Evolutionary conservation across 92 coral and sea anemone genomes (phyloP), one percentile per base, ranked within the genome.

Genomic region (Epizoanthus rinbou): DNA sequence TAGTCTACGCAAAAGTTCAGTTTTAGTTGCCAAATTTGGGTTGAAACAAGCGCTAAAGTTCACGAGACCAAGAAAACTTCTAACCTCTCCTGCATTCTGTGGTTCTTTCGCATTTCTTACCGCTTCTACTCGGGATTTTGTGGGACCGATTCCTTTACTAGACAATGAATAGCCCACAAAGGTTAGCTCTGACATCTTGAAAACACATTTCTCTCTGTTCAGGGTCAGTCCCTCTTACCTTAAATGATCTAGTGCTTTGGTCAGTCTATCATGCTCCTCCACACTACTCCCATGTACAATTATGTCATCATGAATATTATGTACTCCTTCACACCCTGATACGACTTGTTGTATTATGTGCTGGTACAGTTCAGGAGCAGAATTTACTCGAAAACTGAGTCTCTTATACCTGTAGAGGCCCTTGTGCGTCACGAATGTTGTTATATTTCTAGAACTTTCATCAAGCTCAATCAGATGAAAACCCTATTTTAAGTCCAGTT

Each of bases 21-120:
- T 16, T 37, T 57, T 64, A 17, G 67, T 72, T 1, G 78, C 63
- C n/a, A 72, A 35, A 17, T 72, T 59, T 18, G 83, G 83, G 35
- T 54, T 81, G 66, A 69, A 81, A 11, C 78, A 0, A 8, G 59
- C 85, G 76, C 86, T 80, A 82, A 73, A 88, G 86, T 91, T 88
- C 62, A 86, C 85, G 9, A 91, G 87, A 6, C 91, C 89, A 21
- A 87, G 88, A 56, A 91, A 90, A 69, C 91, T 87, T 25, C 89
- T 54, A 22, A 88, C 86, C 73, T 91, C 95, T 41, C 88, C 78
- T 73, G 78, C 86, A 41, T 86, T 74, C 65, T 91, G 86, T 65
- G 91, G 87, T 52, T 82, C 64, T 63, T 90, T 31, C 15, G 94
- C 94, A 56, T 88, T 84, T 16, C n/a, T 74, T 39, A 91, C 88